A percentile compares a stretch with the other conserved stretches of the same genome.
Evolutionary conservation across 2,113 vertebrate genomes (phyloP).

Genomic region (Ariopsis seemanni): DNA sequence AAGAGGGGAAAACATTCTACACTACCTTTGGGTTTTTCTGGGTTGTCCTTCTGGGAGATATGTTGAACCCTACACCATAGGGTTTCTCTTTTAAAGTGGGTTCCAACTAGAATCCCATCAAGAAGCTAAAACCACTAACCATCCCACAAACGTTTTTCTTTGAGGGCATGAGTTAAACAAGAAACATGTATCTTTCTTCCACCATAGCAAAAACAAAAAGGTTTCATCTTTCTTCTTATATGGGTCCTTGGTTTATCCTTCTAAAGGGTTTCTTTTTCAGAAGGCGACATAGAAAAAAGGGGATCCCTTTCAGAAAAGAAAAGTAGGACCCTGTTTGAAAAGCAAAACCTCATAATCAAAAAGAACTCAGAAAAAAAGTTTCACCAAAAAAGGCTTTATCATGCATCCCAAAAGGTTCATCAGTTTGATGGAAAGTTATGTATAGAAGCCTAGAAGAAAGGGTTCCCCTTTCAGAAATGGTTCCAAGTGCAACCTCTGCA

Average conservation of each 20-base stretch:
- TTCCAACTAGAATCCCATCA: neutral
- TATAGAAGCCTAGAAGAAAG: neutral
- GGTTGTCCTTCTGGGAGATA: neutral
- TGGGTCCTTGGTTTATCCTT: neutral
- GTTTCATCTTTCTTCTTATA: neutral
- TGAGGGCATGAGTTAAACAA: neutral
- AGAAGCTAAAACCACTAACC: neutral
- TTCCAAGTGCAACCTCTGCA: neutral
- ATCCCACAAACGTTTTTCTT: neutral
- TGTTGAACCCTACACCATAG: neutral
- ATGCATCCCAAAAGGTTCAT: neutral
- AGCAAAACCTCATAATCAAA: too few relatives aligned
- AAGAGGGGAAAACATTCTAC: neutral
- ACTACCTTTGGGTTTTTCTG: neutral
- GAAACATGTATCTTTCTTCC: neutral
- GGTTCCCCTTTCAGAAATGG: neutral
- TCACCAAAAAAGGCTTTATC: neutral
- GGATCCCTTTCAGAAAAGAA: neutral
- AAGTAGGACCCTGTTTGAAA: neutral
- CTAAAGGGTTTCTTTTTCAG: neutral
- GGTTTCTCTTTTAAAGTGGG: neutral
- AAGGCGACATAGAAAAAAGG: neutral
- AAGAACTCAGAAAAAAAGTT: neutral
- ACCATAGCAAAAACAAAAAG: neutral
- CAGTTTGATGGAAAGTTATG: neutral